Evolutionary conservation across 2,113 vertebrate genomes (phyloP), one percentile per base, ranked within the genome.

Genomic region (Oxyura jamaicensis): DNA sequence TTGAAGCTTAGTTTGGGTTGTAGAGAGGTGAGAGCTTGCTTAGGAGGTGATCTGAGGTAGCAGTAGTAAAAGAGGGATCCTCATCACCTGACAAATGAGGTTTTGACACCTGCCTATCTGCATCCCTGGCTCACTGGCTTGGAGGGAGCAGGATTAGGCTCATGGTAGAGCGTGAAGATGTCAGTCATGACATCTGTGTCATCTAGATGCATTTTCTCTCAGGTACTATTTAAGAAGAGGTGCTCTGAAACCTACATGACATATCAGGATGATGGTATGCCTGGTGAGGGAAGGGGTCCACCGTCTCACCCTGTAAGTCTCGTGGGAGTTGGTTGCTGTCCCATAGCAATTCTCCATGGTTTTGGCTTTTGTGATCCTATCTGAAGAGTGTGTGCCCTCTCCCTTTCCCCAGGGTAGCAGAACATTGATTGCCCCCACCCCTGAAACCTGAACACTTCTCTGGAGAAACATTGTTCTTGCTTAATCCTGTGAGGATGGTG

Each of bases 141-240:
- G 6, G 50, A 75, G 63, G 44, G 23, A 86, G 44, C 58, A 48
- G 35, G 31, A n/a, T 77, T 28, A 59, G 21, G 13, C 6, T 90
- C 4, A 8, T 25, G 26, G 39, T 60, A 26, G 25, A 74, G 4
- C 5, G 17, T 18, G 76, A 86, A 39, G 22, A 15, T 72, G 16
- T 20, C 22, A 62, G 2, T 39, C 5, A 5, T 50, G 8, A 53
- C 25, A 3, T 36, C 46, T 72, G 6, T 56, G 20, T 48, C 0
- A 0, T 29, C 41, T 77, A 65, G 31, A 18, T 63, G 28, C 33
- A 22, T 50, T 81, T 71, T 46, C 6, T 35, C 9, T 10, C 10
- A 4, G 3, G 11, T 55, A 58, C 4, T 71, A 13, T 13, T 0
- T 31, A 68, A 73, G 41, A 77, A 84, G 75, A 56, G 22, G 39